Evolutionary conservation across 2,113 vertebrate species (phyloP), one percentile per base, ranked within the genome.

Genomic region (Oophaga pumilio): DNA sequence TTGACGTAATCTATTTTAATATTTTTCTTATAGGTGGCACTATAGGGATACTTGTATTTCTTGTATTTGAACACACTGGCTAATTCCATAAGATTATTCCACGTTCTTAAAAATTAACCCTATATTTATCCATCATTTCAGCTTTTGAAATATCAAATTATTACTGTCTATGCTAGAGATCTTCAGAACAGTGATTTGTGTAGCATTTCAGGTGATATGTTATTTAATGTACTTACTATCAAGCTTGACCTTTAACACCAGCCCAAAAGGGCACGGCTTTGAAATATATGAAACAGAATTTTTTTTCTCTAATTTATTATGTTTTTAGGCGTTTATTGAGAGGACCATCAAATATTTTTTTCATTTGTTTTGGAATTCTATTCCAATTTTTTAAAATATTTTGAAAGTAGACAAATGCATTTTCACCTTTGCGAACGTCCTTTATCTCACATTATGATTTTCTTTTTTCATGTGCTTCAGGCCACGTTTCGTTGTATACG

Each of bases 261-360:
- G 24, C 14, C 10, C 4, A 3, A 26, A 68, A 26, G 12, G n/a
- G 26, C 12, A 68, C 24, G 14, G 24, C 66, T 26, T 68, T 68
- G 66, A 26, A 52, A 18, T 22, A 6, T 11, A 22, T 22, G 8
- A n/a, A 90, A 92, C 91, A 89, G 91, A 92, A 90, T 88, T 90
- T 90, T 89, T 88, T 85, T 91, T 90, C 90, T 89, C 88, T 90
- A 90, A 92, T 88, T 22, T 91, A 91, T 92, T 90, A 85, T 77
- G 73, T 76, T 22, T 49, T 74, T 89, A 81, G 57, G 79, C 66
- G 84, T 89, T 78, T 89, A 20, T 84, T 81, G 89, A 90, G 89
- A 81, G 53, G 73, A 89, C 18, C n/a, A 22, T 2, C 43, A 52
- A 13, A 91, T 88, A n/a, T 28, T 81, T 89, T 78, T 87, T 88